These are phyloP conservation scores for Ramphastos sulfuratus DNA, from an alignment of 2,113 vertebrate species.

Conservation along the genomic window DNA sequence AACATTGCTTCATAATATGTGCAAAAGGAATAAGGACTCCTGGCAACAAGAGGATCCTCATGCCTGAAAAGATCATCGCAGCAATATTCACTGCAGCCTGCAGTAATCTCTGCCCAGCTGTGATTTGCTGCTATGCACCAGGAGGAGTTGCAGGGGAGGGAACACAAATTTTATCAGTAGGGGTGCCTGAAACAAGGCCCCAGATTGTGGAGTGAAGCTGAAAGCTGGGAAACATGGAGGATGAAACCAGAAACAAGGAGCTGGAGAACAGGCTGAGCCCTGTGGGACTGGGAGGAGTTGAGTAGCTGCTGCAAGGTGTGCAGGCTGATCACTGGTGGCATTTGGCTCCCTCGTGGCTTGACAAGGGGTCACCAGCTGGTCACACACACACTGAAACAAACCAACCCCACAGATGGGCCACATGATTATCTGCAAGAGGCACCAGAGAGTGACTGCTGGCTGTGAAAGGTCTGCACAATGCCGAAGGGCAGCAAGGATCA, in stretches of 20 bases:
- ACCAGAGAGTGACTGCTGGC: not conserved
- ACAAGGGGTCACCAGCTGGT: slow-evolving; percentile 4
- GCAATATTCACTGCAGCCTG: not conserved
- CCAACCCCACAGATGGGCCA: not conserved
- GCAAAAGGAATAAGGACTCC: not conserved
- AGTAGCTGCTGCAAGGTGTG: not conserved
- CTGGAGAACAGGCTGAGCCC: not conserved
- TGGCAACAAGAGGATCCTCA: not conserved
- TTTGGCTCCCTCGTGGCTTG: slow-evolving; percentile 2
- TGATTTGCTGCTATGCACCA: not conserved
- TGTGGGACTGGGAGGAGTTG: not conserved
- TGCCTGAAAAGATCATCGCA: not conserved
- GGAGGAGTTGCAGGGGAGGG: not conserved
- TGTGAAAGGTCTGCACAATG: not conserved
- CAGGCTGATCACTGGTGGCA: not conserved
- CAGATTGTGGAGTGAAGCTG: not conserved
- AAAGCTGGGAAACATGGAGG: not conserved
- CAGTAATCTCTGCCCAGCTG: not conserved
- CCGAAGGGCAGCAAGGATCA: not conserved
- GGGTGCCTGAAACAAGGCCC: rapidly evolving
- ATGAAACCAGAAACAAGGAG: not conserved
- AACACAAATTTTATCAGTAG: not conserved
- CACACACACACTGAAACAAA: not conserved
- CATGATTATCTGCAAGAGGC: not conserved
- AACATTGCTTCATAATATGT: not conserved